These are phyloP conservation scores for Uria lomvia DNA, from an alignment of 2,113 vertebrate species.

Conservation along the genomic window DNA sequence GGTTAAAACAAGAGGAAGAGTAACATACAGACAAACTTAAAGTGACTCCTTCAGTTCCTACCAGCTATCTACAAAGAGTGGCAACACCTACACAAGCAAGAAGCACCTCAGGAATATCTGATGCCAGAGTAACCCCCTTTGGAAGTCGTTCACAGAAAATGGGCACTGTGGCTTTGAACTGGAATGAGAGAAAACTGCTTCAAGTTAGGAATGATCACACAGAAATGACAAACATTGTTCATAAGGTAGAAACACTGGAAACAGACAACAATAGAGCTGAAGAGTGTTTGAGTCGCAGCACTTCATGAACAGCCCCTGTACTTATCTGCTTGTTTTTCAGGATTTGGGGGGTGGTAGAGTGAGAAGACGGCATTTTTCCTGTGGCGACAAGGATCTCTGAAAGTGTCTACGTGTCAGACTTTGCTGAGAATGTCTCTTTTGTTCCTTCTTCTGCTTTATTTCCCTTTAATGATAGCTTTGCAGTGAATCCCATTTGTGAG, in stretches of 20 bases:
- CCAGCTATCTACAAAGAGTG: background rate
- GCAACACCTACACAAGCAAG: background rate
- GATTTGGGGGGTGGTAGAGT: background rate
- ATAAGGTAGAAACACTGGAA: background rate
- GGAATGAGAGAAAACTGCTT: background rate
- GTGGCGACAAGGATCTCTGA: background rate
- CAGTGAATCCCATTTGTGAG: background rate
- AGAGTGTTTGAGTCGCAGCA: background rate
- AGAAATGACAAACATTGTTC: background rate
- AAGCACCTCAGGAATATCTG: background rate
- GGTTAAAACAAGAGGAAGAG: background rate
- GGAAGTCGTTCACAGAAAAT: background rate
- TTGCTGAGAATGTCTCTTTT: slow-evolving; percentile 39
- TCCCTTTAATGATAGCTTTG: slow-evolving; percentile 61
- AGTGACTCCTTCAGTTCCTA: background rate
- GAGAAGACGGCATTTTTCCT: background rate
- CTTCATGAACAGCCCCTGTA: background rate
- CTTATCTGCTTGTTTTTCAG: background rate
- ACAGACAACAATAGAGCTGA: background rate
- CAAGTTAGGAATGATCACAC: background rate
- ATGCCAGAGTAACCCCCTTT: background rate
- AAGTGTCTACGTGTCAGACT: slow-evolving; percentile 21
- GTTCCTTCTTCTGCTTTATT: slow-evolving; percentile 45
- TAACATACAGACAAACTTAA: background rate
- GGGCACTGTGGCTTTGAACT: background rate